These are phyloP conservation scores for Bradynema listronoti DNA, from an alignment of 1,140 invertebrate species.

Conservation along the genomic window DNA sequence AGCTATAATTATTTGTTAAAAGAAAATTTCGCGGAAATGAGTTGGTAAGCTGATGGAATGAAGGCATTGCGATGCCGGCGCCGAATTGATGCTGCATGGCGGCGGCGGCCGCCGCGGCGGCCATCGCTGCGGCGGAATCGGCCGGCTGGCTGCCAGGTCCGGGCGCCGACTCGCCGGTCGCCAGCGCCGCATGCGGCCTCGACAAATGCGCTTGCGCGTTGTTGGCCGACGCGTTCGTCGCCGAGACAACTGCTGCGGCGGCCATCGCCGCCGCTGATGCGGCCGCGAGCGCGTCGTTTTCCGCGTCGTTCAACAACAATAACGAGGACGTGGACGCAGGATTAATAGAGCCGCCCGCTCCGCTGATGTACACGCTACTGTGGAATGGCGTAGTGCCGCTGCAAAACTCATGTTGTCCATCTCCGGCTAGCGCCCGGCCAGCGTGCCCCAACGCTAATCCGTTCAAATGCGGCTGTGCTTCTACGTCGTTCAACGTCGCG, in stretches of 20 bases:
- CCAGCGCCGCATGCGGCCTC: conserved; percentile 4
- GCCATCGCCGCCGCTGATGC: neutral
- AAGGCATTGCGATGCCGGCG: conserved; percentile 8
- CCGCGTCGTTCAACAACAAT: no score
- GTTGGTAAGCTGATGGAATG: conserved; percentile 18
- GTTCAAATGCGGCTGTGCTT: neutral
- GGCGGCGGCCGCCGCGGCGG: conserved; percentile 15
- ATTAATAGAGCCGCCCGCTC: no score
- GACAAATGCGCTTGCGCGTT: conserved; percentile 13
- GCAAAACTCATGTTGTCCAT: neutral
- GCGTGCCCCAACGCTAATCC: no score
- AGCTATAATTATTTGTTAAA: conserved; percentile 16
- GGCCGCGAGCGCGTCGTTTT: neutral
- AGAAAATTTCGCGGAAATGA: conserved; percentile 21
- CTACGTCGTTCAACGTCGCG: neutral
- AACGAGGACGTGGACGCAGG: no score
- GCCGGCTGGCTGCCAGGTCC: neutral
- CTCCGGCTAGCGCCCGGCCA: no score
- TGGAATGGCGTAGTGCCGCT: no score
- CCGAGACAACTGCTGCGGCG: neutral
- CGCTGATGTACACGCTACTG: no score
- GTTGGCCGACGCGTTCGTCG: neutral
- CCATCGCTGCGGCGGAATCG: conserved; percentile 2
- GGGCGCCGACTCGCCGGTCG: conserved; percentile 6
- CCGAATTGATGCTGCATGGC: conserved; percentile 27